Conservation (phyloP, 2,113 vertebrate genomes). For the Ellobius talpinus region DNA sequence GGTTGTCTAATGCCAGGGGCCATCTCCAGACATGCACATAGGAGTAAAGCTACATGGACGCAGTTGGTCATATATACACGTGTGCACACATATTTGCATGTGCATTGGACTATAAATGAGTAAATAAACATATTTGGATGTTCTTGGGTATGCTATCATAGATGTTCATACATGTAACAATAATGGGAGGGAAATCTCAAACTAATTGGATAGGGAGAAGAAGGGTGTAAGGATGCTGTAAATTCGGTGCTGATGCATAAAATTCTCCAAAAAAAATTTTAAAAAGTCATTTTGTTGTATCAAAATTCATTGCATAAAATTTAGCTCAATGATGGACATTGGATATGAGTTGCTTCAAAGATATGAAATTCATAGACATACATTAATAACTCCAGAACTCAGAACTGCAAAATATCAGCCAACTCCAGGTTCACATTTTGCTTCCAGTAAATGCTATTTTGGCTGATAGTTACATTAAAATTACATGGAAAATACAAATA, state of each 20-base stretch:
- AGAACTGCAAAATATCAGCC: slow-evolving; percentile 80
- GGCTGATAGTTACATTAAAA: slow-evolving; percentile 84
- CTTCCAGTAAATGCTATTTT: slow-evolving; percentile 83
- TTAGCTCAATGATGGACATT: slow-evolving; percentile 53
- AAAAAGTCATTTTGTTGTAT: slow-evolving; percentile 67
- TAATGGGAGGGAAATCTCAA: not conserved
- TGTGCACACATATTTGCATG: too few relatives aligned
- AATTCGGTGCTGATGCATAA: not conserved
- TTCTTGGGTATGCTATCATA: not conserved
- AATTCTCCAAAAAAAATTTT: not conserved
- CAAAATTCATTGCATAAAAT: slow-evolving; percentile 49
- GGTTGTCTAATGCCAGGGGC: not conserved
- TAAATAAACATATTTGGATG: not conserved
- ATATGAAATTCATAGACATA: slow-evolving; percentile 79
- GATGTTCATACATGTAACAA: not conserved
- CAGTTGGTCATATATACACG: not conserved
- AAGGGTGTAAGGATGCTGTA: not conserved
- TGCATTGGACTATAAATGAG: not conserved
- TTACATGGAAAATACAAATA: slow-evolving; percentile 86
- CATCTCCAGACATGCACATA: not conserved
- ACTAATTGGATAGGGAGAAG: not conserved
- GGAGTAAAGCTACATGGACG: not conserved
- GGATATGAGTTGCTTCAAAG: slow-evolving; percentile 72
- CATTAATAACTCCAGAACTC: slow-evolving; percentile 79
- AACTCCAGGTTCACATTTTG: slow-evolving; percentile 80